Base-by-base conservation (phyloP, 2,113 vertebrate genomes). In the Grallaria varia region DNA sequence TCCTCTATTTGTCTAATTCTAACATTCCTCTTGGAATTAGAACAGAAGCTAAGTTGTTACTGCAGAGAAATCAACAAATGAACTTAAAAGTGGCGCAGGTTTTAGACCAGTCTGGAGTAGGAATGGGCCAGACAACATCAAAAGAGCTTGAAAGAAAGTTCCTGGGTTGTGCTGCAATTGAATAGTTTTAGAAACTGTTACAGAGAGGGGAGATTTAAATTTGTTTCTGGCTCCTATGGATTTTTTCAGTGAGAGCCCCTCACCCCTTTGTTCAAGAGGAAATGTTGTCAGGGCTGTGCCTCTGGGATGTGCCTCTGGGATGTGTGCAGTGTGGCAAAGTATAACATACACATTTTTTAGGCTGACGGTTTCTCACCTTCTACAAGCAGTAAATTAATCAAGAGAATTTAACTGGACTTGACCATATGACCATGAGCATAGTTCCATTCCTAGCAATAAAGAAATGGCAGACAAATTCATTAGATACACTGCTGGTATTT, bases 361-460 rank as follows among this genome's bases (percentile, higher is more conserved):
- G 25, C 20, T 93, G 93, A 92, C 79, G 85, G 35, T 59, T 86
- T 81, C 80, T 95, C 58, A 96, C 73, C 79, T 94, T 96, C 67
- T 94, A 69, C 16, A 74, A 89, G 62, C 62, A 96, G 75, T 66
- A 95, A 90, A 96, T 97, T 96, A 96, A 97, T 96, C 90, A 91
- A 42, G 23, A 69, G 47, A 50, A 72, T 56, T 95, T 97, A 96
- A 96, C 87, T 97, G 85, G 80, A 73, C 84, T 85, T 95, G 72
- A 68, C 76, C 91, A 67, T 91, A 84, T 75, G 80, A 95, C 72
- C 90, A n/a, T 49, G 62, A 89, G 73, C 78, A 31, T 31, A 59
- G 37, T 82, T 95, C 88, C 95, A 89, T 63, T 71, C 64, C 81
- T 71, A 89, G 59, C 62, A 96, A 77, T 83, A 87, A 94, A 75